Evolutionary conservation across 92 coral and sea anemone genomes (phyloP).

Genomic region (Epizoanthus illoricatus): DNA sequence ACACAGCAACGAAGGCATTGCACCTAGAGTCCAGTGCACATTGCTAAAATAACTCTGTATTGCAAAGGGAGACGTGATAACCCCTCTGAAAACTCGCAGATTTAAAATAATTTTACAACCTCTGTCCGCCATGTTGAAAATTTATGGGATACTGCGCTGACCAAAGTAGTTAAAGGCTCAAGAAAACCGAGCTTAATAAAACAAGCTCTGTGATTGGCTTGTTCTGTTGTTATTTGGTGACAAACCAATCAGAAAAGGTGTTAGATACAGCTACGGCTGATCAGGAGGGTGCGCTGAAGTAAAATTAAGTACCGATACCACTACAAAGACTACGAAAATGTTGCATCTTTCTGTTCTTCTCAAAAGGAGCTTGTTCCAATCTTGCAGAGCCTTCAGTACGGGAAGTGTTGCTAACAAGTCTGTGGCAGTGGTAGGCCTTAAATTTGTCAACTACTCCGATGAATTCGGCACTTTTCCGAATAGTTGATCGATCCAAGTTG

Average conservation of each 20-base stretch:
- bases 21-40: neutral
- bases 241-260: conserved; percentile 1
- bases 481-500: neutral
- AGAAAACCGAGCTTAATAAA: neutral
- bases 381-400: conserved; percentile 45
- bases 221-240: too few relatives aligned
- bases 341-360: neutral
- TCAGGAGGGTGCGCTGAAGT: neutral
- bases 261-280: neutral
- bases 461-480: neutral
- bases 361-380: neutral
- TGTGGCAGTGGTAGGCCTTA: conserved; percentile 73
- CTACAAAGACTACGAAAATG: neutral
- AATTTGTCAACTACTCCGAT: neutral
- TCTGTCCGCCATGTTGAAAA: conserved; percentile 32
- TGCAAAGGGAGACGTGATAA: neutral
- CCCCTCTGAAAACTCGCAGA: neutral
- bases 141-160: conserved; percentile 1
- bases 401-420: conserved; percentile 54
- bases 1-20: conserved; percentile 4
- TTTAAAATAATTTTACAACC: neutral
- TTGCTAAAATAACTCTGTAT: neutral
- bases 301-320: neutral
- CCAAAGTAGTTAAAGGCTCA: neutral
- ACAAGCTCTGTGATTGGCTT: conserved; percentile 16